These are phyloP conservation scores for Trachelipus rathkii DNA, from an alignment of 1,140 invertebrate genomes.

Conservation along the genomic window DNA sequence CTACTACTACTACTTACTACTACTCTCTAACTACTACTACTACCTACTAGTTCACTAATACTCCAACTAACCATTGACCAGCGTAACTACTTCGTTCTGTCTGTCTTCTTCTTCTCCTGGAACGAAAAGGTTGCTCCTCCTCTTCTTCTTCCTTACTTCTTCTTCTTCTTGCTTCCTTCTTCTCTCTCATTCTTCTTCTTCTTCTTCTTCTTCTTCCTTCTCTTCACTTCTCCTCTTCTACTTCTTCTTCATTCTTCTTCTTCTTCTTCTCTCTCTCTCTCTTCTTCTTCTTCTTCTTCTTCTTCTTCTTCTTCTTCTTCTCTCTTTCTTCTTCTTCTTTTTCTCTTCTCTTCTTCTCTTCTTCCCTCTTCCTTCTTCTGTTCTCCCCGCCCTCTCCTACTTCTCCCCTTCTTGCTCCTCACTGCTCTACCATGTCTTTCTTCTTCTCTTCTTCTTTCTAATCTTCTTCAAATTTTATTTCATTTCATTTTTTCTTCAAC, in stretches of 20 bases:
- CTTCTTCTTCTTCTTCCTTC: too few species aligned
- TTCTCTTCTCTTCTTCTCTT: neutral
- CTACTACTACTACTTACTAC: too few species aligned
- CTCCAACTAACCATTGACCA: too few species aligned
- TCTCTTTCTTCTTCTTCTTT: neutral
- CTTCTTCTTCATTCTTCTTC: neutral
- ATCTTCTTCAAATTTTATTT: neutral
- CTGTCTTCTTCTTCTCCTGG: too few species aligned
- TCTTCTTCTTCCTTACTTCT: slow-evolving; percentile 3
- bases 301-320: neutral
- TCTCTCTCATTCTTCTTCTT: too few species aligned
- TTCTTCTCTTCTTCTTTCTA: neutral
- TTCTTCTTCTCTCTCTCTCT: neutral
- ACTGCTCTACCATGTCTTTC: neutral
- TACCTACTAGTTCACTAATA: too few species aligned
- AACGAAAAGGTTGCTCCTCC: too few species aligned
- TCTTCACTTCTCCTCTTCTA: neutral
- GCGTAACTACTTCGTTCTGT: too few species aligned
- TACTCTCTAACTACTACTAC: too few species aligned
- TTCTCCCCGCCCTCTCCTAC: neutral
- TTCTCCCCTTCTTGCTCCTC: neutral
- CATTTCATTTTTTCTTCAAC: neutral
- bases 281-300: neutral
- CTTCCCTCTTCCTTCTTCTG: neutral
- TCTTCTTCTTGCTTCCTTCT: too few species aligned